Evolutionary conservation across 2,113 vertebrate genomes (phyloP).

Genomic region (Ovibos moschatus): DNA sequence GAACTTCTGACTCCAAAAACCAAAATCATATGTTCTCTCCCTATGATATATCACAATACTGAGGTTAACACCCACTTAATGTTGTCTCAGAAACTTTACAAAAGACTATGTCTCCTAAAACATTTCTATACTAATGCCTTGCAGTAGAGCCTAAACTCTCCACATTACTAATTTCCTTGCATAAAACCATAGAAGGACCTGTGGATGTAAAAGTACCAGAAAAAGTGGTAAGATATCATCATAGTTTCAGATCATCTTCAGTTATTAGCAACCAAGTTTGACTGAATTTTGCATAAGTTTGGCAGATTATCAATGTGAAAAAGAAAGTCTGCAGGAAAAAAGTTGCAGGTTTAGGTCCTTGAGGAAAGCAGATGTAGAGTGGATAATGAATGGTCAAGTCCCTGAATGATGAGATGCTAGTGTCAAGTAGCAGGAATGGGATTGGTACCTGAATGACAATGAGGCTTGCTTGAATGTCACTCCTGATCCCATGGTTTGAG

Average conservation of each 20-base stretch:
- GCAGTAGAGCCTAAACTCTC: background rate
- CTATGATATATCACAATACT: background rate
- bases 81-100: background rate
- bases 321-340: background rate
- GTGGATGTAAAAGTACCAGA: background rate
- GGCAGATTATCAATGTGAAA: background rate
- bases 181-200: background rate
- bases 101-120: background rate
- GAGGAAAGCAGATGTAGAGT: background rate
- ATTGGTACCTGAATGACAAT: background rate
- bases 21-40: background rate
- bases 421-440: background rate
- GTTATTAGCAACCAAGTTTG: background rate
- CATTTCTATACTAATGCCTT: background rate
- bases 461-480: background rate
- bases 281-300: background rate
- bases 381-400: background rate
- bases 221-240: background rate
- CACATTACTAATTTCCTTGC: background rate
- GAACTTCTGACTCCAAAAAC: background rate
- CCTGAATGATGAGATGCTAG: background rate
- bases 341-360: background rate
- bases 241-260: background rate
- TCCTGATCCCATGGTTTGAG: background rate
- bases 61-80: background rate